phyloP scores from a whole-genome alignment of 2,113 vertebrate genomes.

The Shinisaurus crocodilurus region DNA sequence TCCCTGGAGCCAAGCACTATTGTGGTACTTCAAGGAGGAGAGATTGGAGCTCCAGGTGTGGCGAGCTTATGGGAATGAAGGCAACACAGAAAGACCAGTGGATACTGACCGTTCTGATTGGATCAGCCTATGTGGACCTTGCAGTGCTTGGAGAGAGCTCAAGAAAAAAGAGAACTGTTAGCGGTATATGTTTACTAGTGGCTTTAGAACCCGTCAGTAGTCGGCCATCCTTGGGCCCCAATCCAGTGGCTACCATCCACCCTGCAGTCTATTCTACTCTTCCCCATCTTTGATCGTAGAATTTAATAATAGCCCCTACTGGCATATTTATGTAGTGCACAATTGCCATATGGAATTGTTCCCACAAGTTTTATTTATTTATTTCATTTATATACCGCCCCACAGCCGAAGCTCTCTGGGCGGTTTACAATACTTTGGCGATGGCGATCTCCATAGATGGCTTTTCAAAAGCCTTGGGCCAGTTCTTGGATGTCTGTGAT shows the following conservation, averaged over 20 bases:
- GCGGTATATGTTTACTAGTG: slow-evolving; percentile 81
- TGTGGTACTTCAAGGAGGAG: slow-evolving; percentile 94
- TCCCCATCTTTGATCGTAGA: not conserved
- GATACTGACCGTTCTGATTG: slow-evolving; percentile 90
- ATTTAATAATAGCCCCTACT: not conserved
- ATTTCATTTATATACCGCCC: too few relatives aligned
- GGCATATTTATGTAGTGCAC: not conserved
- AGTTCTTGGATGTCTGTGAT: not conserved
- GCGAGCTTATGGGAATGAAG: slow-evolving; percentile 86
- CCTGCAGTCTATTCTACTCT: not conserved
- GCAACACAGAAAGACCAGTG: slow-evolving; percentile 79
- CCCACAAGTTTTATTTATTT: too few relatives aligned
- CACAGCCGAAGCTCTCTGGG: too few relatives aligned
- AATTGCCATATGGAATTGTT: not conserved
- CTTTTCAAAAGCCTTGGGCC: not conserved
- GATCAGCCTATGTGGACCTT: slow-evolving; percentile 90
- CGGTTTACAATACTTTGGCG: too few relatives aligned
- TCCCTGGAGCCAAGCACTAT: slow-evolving; percentile 79
- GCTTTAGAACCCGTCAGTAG: rapidly evolving
- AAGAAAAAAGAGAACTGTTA: slow-evolving; percentile 78
- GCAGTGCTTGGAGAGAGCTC: slow-evolving; percentile 75
- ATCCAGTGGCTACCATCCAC: not conserved
- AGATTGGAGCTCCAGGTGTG: slow-evolving; percentile 92
- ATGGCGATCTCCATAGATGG: not conserved
- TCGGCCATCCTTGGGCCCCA: not conserved